Evolutionary conservation across 1,140 invertebrate species (phyloP), one percentile per base, ranked within the genome.

Genomic region (Drosophila tropicalis): DNA sequence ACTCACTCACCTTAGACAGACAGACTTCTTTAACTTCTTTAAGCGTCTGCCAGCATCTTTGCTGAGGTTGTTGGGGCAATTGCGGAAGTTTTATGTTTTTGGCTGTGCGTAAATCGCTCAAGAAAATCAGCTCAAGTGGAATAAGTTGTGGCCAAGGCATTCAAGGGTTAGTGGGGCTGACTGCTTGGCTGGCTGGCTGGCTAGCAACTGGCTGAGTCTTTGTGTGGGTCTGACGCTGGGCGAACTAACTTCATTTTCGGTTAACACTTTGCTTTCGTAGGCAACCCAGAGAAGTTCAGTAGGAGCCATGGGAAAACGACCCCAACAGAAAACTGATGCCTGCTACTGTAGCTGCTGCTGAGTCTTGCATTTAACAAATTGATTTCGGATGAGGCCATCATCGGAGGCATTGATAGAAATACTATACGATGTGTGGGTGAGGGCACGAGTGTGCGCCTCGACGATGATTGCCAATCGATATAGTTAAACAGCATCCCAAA

Each of bases 51-150:
- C 71, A 1, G 17, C 17, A 34, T 47, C 56, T 58, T 67, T 67
- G 56, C 25, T 60, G 3, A 1, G 57, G 44, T 57, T 57, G n/a
- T 19, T 64, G 32, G 32, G 55, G 83, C 76, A 87, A 87, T 82
- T 86, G 79, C 83, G 83, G 72, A 86, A 86, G 83, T 86, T 87
- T 86, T 87, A 79, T 87, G 82, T 87, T 86, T 87, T 87, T 87
- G 76, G 66, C 76, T 87, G 82, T 87, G 80, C 83, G 83, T 86
- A 86, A 86, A 86, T 86, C 83, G 83, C 76, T 83, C 83, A 86
- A 87, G 82, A 79, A 64, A 86, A 86, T 83, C 83, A 87, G 62
- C 77, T 89, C 73, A 89, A 89, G 84, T 89, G 84, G 84, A 89
- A 84, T 89, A 89, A 89, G 84, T 89, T 89, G 83, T 78, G 83